phyloP scores from a whole-genome alignment of 2,113 vertebrate genomes.

The Anoura caudifer region DNA sequence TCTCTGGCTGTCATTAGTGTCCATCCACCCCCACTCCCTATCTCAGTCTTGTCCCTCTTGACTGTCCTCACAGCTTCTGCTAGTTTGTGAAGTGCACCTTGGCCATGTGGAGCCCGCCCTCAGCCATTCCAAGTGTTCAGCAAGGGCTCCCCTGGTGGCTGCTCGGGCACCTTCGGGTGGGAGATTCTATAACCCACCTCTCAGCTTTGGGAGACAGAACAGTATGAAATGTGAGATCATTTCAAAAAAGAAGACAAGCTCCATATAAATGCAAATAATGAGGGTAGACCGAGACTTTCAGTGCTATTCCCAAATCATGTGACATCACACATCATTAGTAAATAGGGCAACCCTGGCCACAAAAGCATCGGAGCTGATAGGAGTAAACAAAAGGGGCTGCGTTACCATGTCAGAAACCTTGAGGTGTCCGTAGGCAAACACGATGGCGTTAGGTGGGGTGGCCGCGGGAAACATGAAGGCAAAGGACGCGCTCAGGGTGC shows the following conservation, averaged over 20 bases:
- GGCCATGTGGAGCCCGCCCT: neutral
- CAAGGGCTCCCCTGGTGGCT: neutral
- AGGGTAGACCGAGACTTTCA: neutral
- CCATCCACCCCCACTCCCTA: rapidly evolving
- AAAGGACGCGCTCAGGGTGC: constrained; percentile 93
- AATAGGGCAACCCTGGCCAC: neutral
- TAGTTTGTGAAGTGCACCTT: neutral
- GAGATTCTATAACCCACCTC: neutral
- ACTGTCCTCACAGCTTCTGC: neutral
- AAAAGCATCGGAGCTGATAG: neutral
- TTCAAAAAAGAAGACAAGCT: neutral
- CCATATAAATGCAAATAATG: neutral
- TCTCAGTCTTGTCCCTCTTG: neutral
- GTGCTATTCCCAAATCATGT: neutral
- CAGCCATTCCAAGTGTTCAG: neutral
- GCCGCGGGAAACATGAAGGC: constrained; percentile 98
- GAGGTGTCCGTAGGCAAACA: constrained; percentile 94
- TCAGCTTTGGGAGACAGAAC: neutral
- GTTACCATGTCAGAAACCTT: constrained; percentile 95
- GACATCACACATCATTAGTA: neutral
- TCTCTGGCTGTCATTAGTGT: neutral
- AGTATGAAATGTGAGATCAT: neutral
- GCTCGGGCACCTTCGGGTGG: neutral
- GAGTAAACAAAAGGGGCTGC: neutral
- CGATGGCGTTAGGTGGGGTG: constrained; percentile 96